Evolutionary conservation across 2,797 vertebrate genomes (phyloP).

Genomic region (Erethizon dorsatum): DNA sequence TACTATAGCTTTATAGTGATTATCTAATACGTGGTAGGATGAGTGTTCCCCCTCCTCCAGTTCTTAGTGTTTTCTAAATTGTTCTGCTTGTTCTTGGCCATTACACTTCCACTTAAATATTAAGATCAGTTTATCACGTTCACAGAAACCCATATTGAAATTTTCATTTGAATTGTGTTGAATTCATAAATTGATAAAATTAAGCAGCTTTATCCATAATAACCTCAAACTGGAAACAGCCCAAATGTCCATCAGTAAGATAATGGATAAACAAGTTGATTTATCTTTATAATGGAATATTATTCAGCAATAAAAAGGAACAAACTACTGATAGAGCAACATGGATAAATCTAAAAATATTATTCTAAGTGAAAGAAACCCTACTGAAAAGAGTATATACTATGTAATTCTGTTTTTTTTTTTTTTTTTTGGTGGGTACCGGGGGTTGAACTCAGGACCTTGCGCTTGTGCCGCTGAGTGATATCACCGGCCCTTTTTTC

Average conservation of each 20-base stretch:
- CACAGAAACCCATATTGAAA: background rate
- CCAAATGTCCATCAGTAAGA: background rate
- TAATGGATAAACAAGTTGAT: background rate
- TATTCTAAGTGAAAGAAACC: slow-evolving; percentile 13
- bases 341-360: background rate
- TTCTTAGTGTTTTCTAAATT: slow-evolving; percentile 32
- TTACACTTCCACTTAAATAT: slow-evolving; percentile 30
- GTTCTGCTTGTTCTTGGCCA: background rate
- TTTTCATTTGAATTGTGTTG: slow-evolving; percentile 44
- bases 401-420: background rate
- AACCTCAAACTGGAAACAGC: background rate
- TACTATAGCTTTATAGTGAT: background rate
- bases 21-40: background rate
- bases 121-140: slow-evolving; percentile 35
- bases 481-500: too few species aligned
- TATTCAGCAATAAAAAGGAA: background rate
- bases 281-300: background rate
- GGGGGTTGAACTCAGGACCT: too few species aligned
- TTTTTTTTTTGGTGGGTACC: too few species aligned
- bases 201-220: background rate
- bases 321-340: background rate
- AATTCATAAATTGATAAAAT: background rate
- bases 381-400: background rate
- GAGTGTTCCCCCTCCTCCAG: background rate
- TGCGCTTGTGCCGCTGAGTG: too few species aligned